Conservation (phyloP, 1,140 invertebrate genomes). For the Capitella teleta region DNA sequence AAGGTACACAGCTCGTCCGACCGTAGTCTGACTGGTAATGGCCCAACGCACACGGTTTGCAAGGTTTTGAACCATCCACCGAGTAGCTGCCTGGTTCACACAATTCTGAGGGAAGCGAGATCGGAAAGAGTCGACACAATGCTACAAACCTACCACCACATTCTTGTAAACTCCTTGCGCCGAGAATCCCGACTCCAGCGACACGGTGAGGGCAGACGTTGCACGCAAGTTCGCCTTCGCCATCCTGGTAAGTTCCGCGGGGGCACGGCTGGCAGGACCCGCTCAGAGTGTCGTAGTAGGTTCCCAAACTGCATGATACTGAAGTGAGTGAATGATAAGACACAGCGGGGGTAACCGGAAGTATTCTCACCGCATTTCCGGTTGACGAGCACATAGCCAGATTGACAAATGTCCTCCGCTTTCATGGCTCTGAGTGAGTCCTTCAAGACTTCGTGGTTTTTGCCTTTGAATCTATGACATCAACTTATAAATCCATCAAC, state of each 20-base stretch:
- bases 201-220: constrained; percentile 70
- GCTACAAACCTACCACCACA: constrained; percentile 84
- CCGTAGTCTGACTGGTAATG: constrained; percentile 52
- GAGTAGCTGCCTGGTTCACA: constrained; percentile 82
- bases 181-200: constrained; percentile 46
- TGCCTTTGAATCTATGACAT: constrained; percentile 21
- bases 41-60: constrained; percentile 81
- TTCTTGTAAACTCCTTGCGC: constrained; percentile 68
- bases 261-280: constrained; percentile 73
- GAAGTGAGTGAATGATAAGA: too few relatives aligned
- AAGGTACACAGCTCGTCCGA: constrained; percentile 72
- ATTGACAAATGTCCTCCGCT: constrained; percentile 16
- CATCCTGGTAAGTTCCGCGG: constrained; percentile 83
- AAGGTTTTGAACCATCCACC: constrained; percentile 64
- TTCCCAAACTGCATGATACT: constrained; percentile 90
- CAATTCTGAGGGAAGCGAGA: constrained; percentile 50
- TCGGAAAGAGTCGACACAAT: too few relatives aligned
- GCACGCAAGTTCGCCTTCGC: constrained; percentile 78
- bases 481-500: too few relatives aligned
- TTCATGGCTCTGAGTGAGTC: constrained; percentile 23
- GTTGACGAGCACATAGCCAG: constrained; percentile 19
- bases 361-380: constrained; percentile 20
- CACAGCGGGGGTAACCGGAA: background rate
- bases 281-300: constrained; percentile 65
- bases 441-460: constrained; percentile 17